Evolutionary conservation across 2,113 vertebrate genomes (phyloP).

Genomic region (Psammodynastes pulverulentus): DNA sequence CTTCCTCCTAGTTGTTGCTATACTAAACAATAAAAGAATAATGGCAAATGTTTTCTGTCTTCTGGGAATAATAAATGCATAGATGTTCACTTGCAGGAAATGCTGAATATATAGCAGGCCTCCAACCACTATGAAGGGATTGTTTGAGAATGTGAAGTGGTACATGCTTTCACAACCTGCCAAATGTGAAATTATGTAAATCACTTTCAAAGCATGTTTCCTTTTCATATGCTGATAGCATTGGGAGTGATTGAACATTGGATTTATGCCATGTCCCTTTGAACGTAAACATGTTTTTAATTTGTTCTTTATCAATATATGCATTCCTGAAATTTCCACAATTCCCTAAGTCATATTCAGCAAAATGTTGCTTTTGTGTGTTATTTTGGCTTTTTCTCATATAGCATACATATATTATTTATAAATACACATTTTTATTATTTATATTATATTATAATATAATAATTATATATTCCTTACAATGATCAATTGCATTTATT

Average conservation of each 20-base stretch:
- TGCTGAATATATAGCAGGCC: not conserved
- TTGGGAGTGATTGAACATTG: not conserved
- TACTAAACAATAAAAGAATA: not conserved
- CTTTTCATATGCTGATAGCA: not conserved
- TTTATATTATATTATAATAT: not conserved
- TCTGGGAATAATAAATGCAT: not conserved
- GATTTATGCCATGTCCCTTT: slow-evolving; percentile 2
- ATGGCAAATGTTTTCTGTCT: not conserved
- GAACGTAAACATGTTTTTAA: not conserved
- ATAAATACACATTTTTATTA: not conserved
- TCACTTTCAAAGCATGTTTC: not conserved
- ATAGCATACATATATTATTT: not conserved
- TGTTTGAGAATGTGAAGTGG: not conserved
- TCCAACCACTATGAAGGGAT: not conserved
- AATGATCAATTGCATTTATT: not conserved
- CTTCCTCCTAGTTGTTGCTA: not conserved
- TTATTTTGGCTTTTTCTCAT: not conserved
- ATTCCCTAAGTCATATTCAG: not conserved
- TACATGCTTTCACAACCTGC: slow-evolving; percentile 4
- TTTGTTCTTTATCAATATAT: not conserved
- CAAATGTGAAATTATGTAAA: slow-evolving; percentile 20
- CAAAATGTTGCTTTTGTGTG: not conserved
- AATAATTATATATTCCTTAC: no score
- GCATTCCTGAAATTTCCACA: not conserved
- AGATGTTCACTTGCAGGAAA: slow-evolving; percentile 5